Evolutionary conservation across 2,113 vertebrate species (phyloP), one percentile per base, ranked within the genome.

Genomic region (Progne subis): DNA sequence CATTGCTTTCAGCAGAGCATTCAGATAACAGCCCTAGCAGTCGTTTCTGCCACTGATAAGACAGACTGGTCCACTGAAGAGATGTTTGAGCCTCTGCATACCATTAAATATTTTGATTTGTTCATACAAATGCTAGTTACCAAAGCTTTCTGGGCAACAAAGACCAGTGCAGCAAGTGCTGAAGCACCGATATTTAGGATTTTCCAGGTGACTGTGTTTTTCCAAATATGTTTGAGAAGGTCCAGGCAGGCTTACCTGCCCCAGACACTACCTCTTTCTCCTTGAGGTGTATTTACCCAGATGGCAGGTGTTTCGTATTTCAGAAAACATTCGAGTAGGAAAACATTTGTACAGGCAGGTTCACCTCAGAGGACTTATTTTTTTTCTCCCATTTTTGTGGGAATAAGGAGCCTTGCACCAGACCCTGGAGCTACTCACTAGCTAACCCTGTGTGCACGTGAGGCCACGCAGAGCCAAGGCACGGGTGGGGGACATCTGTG

Each of bases 341-440:
- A 93, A 97, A 95, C 91, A 94, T 95, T 96, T 93, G 49, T 61
- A 82, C 80, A 94, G 72, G 88, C 88, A 92, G 68, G 80, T 86
- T 86, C 59, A 93, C 76, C 64, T 93, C 80, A 25, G 49, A 96
- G 83, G 34, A 72, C 53, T 90, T 68, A 68, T 88, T 96, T 96
- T 93, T 37, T 39, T 94, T 93, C 70, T 88, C 75, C 11, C 67
- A 46, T 72, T 71, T 92, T 69, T 57, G 71, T 23, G 25, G 63
- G 46, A 83, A 55, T 37, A 94, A 71, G 85, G 71, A 85, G 46
- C 61, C 63, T 87, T 77, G 53, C 47, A 78, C 31, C 59, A 87
- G 65, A 80, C 23, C n/a, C 85, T 77, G 63, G 57, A 93, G 67
- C 55, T 69, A 32, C 74, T 82, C 81, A 47, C 26, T 3, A 72